These are phyloP conservation scores for Caloenas nicobarica DNA, from an alignment of 2,113 vertebrate genomes.

Conservation along the genomic window DNA sequence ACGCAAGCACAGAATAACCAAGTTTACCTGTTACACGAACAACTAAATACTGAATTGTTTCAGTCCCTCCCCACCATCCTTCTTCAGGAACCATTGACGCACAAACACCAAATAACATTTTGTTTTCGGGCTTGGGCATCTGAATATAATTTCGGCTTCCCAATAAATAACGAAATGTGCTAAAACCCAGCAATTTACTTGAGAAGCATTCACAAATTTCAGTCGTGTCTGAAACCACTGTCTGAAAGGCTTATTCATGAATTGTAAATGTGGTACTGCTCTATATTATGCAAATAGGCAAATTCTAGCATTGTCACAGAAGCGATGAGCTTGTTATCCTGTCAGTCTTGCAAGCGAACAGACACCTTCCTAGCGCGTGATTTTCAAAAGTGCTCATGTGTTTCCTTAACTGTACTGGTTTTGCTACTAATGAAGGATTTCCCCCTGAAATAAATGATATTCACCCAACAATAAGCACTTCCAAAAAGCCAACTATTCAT, in stretches of 20 bases:
- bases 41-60: background rate
- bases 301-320: background rate
- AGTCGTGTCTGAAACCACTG: background rate
- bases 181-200: conserved; percentile 25
- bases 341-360: background rate
- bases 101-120: background rate
- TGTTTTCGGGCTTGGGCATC: background rate
- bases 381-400: background rate
- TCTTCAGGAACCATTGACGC: background rate
- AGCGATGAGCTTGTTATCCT: conserved; percentile 23
- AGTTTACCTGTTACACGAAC: background rate
- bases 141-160: background rate
- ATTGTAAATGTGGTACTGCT: conserved; percentile 26
- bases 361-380: background rate
- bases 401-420: background rate
- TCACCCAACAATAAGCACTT: background rate
- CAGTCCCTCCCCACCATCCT: background rate
- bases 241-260: conserved; percentile 15
- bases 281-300: conserved; percentile 4
- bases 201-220: background rate
- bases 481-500: background rate
- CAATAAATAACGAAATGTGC: background rate
- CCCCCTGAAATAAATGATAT: background rate
- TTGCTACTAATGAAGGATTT: conserved; percentile 6
- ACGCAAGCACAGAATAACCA: background rate